phyloP scores from a whole-genome alignment of 1,140 invertebrate genomes.

The Nasonia giraulti region DNA sequence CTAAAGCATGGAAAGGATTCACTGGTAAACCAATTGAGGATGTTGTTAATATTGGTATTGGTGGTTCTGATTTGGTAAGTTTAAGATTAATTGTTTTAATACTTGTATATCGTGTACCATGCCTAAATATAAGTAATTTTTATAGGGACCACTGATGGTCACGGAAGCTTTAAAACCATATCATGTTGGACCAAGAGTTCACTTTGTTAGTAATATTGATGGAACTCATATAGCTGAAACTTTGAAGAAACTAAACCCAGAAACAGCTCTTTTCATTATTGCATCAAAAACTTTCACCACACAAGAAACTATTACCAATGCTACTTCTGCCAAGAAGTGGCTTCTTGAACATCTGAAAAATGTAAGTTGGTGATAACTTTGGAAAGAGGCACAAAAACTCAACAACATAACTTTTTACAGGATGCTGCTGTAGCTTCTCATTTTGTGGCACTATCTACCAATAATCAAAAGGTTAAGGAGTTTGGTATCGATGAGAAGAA shows the following conservation, averaged over 20 bases:
- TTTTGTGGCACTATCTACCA: conserved; percentile 98
- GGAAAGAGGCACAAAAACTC: conserved; percentile 40
- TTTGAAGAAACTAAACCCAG: conserved; percentile 91
- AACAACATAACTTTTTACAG: conserved; percentile 73
- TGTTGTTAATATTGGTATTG: conserved; percentile 99
- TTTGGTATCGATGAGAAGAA: conserved; percentile 98
- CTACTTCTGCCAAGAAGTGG: conserved; percentile 97
- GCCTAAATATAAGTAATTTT: conserved; percentile 49
- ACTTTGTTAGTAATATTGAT: conserved; percentile 99
- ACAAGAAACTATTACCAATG: conserved; percentile 99
- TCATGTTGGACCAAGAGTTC: conserved; percentile 89
- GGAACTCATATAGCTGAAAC: conserved; percentile 98
- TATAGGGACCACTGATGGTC: conserved; percentile 96
- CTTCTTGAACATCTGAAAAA: conserved; percentile 91
- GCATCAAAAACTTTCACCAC: conserved; percentile 99
- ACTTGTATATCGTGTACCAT: conserved; percentile 9
- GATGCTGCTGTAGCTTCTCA: conserved; percentile 92
- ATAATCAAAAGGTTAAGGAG: conserved; percentile 92
- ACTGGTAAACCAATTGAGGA: conserved; percentile 97
- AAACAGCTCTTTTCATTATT: conserved; percentile 98
- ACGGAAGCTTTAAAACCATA: conserved; percentile 97
- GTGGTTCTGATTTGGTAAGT: conserved; percentile 95
- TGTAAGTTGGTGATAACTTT: conserved; percentile 76
- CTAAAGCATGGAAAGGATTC: conserved; percentile 88
- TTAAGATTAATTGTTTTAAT: background rate